These are phyloP conservation scores for Trachemys scripta DNA, from an alignment of 2,113 vertebrate genomes.

Conservation along the genomic window DNA sequence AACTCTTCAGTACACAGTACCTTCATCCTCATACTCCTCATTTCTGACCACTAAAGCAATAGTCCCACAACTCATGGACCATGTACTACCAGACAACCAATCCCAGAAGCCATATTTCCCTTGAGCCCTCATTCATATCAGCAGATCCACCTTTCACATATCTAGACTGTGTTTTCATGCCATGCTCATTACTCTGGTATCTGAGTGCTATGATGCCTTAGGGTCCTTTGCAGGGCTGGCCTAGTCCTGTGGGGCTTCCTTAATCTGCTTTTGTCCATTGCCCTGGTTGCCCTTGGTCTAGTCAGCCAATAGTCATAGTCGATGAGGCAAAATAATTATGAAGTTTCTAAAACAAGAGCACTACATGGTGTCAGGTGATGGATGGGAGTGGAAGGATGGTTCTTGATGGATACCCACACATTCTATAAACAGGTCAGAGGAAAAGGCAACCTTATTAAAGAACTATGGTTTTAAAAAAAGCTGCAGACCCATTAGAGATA, in stretches of 20 bases:
- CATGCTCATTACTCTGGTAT: not conserved
- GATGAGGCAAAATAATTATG: not conserved
- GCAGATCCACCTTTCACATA: too few relatives aligned
- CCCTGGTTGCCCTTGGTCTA: not conserved
- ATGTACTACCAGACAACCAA: not conserved
- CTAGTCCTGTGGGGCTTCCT: not conserved
- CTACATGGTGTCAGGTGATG: not conserved
- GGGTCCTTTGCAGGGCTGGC: not conserved
- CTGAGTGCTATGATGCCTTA: not conserved
- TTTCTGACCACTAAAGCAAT: not conserved
- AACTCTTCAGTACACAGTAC: not conserved
- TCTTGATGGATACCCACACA: not conserved
- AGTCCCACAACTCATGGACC: not conserved
- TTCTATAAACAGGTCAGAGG: not conserved
- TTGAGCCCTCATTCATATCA: not conserved
- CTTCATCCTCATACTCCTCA: rapidly evolving
- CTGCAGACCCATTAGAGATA: not conserved
- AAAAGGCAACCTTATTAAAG: not conserved
- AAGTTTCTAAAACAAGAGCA: not conserved
- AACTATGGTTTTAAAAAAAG: not conserved
- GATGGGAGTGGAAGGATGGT: not conserved
- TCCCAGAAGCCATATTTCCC: not conserved
- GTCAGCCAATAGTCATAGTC: not conserved
- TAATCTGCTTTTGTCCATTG: not conserved
- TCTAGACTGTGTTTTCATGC: not conserved